Percentiles rank a stretch among this genome's conserved stretches.
phyloP scores from a whole-genome alignment of 2,113 vertebrate species.

The Aphyosemion australe region DNA sequence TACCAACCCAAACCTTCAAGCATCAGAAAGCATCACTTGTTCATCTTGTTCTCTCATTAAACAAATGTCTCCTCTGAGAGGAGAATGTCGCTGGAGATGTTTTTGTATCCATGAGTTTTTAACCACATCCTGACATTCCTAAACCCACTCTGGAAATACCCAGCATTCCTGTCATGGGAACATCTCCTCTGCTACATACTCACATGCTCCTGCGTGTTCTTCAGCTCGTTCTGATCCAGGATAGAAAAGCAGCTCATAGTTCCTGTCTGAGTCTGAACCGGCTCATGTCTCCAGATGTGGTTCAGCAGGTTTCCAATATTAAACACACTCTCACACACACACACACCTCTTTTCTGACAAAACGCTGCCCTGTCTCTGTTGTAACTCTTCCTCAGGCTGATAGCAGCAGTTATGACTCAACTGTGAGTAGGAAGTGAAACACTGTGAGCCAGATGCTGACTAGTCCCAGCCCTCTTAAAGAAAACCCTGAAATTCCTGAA shows the following conservation, averaged over 20 bases:
- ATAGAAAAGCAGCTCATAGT: not conserved
- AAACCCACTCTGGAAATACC: constrained; percentile 2
- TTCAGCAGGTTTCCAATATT: not conserved
- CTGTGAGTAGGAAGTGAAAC: constrained; percentile 36
- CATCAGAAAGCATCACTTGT: too few relatives aligned
- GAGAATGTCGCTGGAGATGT: too few relatives aligned
- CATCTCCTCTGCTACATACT: not conserved
- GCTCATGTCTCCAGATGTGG: not conserved
- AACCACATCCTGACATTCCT: constrained; percentile 1
- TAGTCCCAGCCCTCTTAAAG: constrained; percentile 3
- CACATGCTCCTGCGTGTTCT: constrained; percentile 41
- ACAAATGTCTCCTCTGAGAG: too few relatives aligned
- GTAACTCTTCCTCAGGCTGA: constrained; percentile 10
- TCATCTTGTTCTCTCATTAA: too few relatives aligned
- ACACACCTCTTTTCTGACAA: too few relatives aligned
- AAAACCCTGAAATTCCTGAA: not conserved
- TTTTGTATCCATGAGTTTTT: not conserved
- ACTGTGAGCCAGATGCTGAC: constrained; percentile 2
- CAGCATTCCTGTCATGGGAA: constrained; percentile 17
- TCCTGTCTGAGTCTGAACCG: not conserved
- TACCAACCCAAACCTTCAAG: too few relatives aligned
- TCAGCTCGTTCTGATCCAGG: not conserved
- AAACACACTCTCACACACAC: not conserved
- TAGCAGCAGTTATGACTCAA: not conserved
- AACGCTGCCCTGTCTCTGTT: too few relatives aligned